These are phyloP conservation scores for Turritopsis rubra DNA, from an alignment of 30 jellyfish, hydroid and myxozoan species.

Conservation along the genomic window DNA sequence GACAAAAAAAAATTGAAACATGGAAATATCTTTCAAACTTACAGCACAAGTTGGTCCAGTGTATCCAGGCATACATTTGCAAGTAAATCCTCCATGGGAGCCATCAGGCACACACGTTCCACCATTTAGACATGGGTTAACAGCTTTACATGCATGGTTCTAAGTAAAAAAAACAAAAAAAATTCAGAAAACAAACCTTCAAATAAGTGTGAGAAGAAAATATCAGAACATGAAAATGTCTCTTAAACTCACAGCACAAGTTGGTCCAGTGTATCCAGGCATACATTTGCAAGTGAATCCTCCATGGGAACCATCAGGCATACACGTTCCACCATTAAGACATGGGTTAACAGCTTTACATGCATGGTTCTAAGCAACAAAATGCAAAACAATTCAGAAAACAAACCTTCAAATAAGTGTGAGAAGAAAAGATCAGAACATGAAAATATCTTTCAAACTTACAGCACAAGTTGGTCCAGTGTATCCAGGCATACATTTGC, in stretches of 20 bases:
- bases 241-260: constrained; percentile 15
- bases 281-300: constrained; percentile 46
- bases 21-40: not conserved
- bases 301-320: constrained; percentile 1
- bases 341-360: constrained; percentile 8
- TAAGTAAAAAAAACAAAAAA: not conserved
- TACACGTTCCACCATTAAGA: not conserved
- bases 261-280: constrained; percentile 61
- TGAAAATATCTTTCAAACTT: not conserved
- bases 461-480: constrained; percentile 65
- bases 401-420: too few species aligned
- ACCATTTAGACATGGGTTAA: constrained; percentile 62
- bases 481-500: constrained; percentile 54
- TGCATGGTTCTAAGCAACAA: not conserved
- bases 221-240: not conserved
- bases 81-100: constrained; percentile 48
- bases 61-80: constrained; percentile 70
- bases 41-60: constrained; percentile 32
- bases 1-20: not conserved
- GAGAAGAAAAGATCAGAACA: too few species aligned
- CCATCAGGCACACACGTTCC: constrained; percentile 63
- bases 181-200: not conserved
- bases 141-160: constrained; percentile 21
- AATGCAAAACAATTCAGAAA: too few species aligned
- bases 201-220: not conserved